Percentiles rank a stretch among this genome's conserved stretches.
These are phyloP conservation scores for Otus scops DNA, from an alignment of 2,797 vertebrate genomes.

Conservation along the genomic window DNA sequence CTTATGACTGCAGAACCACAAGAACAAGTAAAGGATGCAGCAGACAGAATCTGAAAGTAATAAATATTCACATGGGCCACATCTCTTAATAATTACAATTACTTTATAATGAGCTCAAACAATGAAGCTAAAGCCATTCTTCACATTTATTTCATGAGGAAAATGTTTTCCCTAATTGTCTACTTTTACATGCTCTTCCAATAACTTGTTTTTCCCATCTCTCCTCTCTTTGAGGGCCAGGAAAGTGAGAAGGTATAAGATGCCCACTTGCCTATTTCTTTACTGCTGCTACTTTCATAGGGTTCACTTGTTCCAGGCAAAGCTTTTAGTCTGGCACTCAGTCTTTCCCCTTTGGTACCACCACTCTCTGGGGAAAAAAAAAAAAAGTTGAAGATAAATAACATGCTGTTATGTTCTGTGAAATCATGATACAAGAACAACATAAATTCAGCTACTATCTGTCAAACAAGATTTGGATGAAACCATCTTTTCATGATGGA, in stretches of 20 bases:
- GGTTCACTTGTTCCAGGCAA: constrained; percentile 87
- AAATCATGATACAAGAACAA: neutral
- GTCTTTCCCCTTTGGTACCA: constrained; percentile 84
- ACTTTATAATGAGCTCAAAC: neutral
- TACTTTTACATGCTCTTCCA: neutral
- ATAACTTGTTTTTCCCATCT: neutral
- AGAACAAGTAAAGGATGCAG: neutral
- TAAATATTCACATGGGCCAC: neutral
- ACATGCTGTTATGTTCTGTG: neutral
- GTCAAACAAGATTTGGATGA: constrained; percentile 21
- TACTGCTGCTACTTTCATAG: constrained; percentile 86
- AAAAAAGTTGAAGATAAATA: neutral
- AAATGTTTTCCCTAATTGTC: neutral
- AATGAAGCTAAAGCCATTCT: neutral
- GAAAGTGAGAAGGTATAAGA: neutral
- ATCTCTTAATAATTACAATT: neutral
- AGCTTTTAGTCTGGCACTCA: constrained; percentile 85
- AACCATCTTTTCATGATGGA: constrained; percentile 26
- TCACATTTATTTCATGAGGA: neutral
- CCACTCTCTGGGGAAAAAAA: constrained; percentile 80
- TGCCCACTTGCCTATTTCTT: constrained; percentile 87
- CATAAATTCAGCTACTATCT: constrained; percentile 18
- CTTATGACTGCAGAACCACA: neutral
- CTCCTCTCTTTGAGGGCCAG: neutral
- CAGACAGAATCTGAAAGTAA: rapidly evolving